Percentiles rank a stretch among this genome's conserved stretches.
Conservation (phyloP, 2,113 vertebrate genomes). For the Podilymbus podiceps region DNA sequence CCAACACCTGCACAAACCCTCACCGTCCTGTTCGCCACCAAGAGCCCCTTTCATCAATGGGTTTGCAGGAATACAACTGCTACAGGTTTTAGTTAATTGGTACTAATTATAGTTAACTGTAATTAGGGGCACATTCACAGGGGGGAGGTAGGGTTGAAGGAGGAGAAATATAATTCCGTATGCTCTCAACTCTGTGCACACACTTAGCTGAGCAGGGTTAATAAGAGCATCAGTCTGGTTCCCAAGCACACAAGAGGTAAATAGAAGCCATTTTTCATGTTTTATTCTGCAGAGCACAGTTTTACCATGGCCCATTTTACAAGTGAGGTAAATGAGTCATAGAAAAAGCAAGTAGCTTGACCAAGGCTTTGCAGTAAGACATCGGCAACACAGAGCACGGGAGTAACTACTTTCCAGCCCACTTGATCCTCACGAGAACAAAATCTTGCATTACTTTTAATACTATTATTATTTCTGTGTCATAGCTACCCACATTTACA, state of each 20-base stretch:
- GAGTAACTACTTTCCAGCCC: neutral
- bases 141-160: neutral
- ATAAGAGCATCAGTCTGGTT: slow-evolving; percentile 44
- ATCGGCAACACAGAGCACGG: neutral
- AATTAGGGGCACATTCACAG: neutral
- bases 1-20: neutral
- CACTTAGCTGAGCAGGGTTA: slow-evolving; percentile 57
- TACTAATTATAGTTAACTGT: slow-evolving; percentile 25
- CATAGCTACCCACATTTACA: neutral
- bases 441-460: neutral
- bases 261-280: slow-evolving; percentile 65
- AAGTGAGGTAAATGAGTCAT: slow-evolving; percentile 55
- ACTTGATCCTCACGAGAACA: neutral
- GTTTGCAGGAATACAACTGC: neutral
- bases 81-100: slow-evolving; percentile 38
- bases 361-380: slow-evolving; percentile 45
- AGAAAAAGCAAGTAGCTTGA: slow-evolving; percentile 52
- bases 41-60: neutral
- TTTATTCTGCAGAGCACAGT: slow-evolving; percentile 31
- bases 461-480: neutral
- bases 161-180: neutral
- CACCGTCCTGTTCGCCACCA: neutral
- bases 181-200: neutral
- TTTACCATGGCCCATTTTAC: neutral
- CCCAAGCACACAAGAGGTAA: slow-evolving; percentile 10